Base-by-base conservation (phyloP, 1,140 invertebrate genomes). In the Hylaeus anthracinus region DNA sequence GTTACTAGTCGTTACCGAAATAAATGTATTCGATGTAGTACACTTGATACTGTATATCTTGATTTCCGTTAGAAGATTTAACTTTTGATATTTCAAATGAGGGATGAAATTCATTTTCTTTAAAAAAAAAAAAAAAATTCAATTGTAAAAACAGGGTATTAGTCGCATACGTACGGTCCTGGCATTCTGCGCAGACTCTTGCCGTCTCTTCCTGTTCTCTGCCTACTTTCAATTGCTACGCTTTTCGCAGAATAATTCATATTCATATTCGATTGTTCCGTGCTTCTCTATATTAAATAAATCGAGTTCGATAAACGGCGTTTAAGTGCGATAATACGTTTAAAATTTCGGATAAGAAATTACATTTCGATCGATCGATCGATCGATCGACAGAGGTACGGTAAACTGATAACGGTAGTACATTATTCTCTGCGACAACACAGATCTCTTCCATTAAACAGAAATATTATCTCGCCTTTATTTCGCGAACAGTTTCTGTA, bases 121-220 rank as follows among this genome's bases (percentile, higher is more conserved):
- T 26, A 26, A 26, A 26, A 26, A 26, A 26, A 26, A 26, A 26
- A 0, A 58, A 39, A 69, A 26, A 1, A 3, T 43, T 14, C 45
- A 45, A 1, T 10, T 12, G 10, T 66, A 6, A 41, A 37, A 51
- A 12, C 70, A 51, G 72, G 79, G 10, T 75, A 64, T 56, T 45
- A 51, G 45, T 61, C 12, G 69, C 9, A 45, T 69, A 55, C 37
- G 26, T 81, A 81, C 79, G 66, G 73, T 51, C 79, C 79, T 81
- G 79, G 12, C 60, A 70, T 81, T 81, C 73, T 71, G 79, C 79
- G 79, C 79, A 81, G 79, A 26, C 79, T 77, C 79, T 64, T 55
- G 66, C 67, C 39, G 56, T 76, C 60, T 81, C 79, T 77, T 81
- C 79, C 73, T 77, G 73, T 77, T 70, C 79, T 74, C 41, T 81